A percentile compares a stretch with the other conserved stretches of the same genome.
Evolutionary conservation across 2,113 vertebrate genomes (phyloP).

Genomic region (Callocephalon fimbriatum): DNA sequence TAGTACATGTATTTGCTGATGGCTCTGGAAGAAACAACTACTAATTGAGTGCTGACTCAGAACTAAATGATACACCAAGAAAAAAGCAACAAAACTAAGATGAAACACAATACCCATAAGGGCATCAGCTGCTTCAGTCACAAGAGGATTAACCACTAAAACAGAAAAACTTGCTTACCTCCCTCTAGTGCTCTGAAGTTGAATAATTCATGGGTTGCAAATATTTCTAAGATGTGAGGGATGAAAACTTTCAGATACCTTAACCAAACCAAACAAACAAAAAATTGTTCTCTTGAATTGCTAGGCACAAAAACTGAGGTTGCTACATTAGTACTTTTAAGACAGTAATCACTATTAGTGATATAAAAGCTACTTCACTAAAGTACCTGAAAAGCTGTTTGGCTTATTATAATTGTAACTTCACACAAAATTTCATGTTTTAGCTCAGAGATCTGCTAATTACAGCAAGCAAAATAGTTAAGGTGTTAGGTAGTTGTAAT

Average conservation of each 20-base stretch:
- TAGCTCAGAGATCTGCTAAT: not conserved
- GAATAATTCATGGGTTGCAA: not conserved
- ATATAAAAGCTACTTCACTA: not conserved
- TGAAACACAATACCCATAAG: not conserved
- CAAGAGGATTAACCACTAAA: not conserved
- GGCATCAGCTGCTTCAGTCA: not conserved
- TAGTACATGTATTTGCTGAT: not conserved
- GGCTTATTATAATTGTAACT: not conserved
- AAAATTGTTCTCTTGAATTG: not conserved
- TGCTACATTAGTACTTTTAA: not conserved
- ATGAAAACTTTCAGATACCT: not conserved
- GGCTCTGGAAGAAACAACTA: not conserved
- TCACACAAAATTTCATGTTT: not conserved
- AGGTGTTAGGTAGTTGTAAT: not conserved
- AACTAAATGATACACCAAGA: not conserved
- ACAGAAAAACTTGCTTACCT: not conserved
- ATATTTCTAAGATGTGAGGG: not conserved
- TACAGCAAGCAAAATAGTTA: not conserved
- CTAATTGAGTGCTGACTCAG: rapidly evolving
- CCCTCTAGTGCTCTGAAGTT: not conserved
- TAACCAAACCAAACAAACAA: not conserved
- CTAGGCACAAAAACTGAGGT: not conserved
- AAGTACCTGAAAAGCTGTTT: not conserved
- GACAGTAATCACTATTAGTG: not conserved
- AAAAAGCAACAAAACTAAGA: not conserved